Percentiles rank a stretch among this genome's conserved stretches.
Evolutionary conservation across 2,113 vertebrate genomes (phyloP).

Genomic region (Miniopterus natalensis): DNA sequence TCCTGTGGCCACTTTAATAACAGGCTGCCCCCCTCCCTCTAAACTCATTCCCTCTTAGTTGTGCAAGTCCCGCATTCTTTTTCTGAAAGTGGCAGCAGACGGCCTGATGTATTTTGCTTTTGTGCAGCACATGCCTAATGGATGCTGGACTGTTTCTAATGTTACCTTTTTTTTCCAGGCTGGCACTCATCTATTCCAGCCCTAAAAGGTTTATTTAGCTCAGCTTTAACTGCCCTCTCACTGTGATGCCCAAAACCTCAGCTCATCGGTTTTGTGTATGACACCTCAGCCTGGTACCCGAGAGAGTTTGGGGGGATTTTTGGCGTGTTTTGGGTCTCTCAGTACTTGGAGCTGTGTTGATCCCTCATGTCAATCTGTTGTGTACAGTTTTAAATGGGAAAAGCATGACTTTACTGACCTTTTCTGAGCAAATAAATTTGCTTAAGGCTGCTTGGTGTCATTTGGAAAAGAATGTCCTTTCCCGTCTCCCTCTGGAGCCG

Average conservation of each 20-base stretch:
- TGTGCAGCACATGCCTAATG: neutral
- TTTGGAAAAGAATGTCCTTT: conserved; percentile 66
- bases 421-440: conserved; percentile 50
- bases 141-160: neutral
- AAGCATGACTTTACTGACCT: conserved; percentile 74
- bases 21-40: neutral
- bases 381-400: conserved; percentile 78
- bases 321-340: conserved; percentile 34
- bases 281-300: neutral
- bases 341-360: conserved; percentile 14
- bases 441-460: conserved; percentile 48
- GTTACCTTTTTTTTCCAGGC: neutral
- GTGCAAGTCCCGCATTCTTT: neutral
- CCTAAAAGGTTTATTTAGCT: neutral
- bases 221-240: too few relatives aligned
- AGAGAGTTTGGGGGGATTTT: neutral
- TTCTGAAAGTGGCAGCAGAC: neutral
- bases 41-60: conserved; percentile 48
- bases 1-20: neutral
- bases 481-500: conserved; percentile 54
- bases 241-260: neutral
- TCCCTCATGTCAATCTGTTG: conserved; percentile 7
- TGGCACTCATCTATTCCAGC: neutral
- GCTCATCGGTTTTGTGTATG: neutral
- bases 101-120: conserved; percentile 11